phyloP scores from a whole-genome alignment of 2,888 invertebrate genomes.

The Aradus depressus region DNA sequence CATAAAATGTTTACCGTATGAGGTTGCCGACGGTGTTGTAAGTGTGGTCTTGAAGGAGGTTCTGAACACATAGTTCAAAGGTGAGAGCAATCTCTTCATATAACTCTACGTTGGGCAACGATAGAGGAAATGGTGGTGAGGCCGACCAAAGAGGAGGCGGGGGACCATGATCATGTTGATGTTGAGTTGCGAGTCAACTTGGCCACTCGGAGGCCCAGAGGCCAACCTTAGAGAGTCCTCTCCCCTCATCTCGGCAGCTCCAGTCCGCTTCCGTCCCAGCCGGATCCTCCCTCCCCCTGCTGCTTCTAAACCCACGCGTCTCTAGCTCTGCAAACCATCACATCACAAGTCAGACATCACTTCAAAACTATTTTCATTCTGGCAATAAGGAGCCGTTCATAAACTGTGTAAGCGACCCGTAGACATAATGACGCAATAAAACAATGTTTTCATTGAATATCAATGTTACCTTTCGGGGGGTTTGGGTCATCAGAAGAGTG shows the following conservation, averaged over 20 bases:
- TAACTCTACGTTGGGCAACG: slow-evolving; percentile 45
- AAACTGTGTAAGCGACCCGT: too few relatives aligned
- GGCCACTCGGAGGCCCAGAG: slow-evolving; percentile 93
- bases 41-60: slow-evolving; percentile 68
- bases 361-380: not conserved
- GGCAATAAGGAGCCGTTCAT: not conserved
- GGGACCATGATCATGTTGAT: slow-evolving; percentile 37
- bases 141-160: slow-evolving; percentile 61
- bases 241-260: slow-evolving; percentile 45
- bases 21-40: slow-evolving; percentile 86
- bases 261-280: not conserved
- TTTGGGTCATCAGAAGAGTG: too few relatives aligned
- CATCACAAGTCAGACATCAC: not conserved
- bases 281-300: slow-evolving; percentile 1
- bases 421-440: too few relatives aligned
- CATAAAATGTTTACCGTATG: slow-evolving; percentile 39
- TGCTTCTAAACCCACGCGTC: slow-evolving; percentile 6
- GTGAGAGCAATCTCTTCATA: slow-evolving; percentile 70
- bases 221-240: slow-evolving; percentile 68
- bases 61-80: slow-evolving; percentile 69
- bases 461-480: too few relatives aligned
- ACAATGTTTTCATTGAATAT: too few relatives aligned
- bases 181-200: slow-evolving; percentile 81
- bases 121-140: slow-evolving; percentile 36
- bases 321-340: slow-evolving; percentile 15